phyloP scores from a whole-genome alignment of 2,797 vertebrate species.

The Oreonectes daqikongensis region DNA sequence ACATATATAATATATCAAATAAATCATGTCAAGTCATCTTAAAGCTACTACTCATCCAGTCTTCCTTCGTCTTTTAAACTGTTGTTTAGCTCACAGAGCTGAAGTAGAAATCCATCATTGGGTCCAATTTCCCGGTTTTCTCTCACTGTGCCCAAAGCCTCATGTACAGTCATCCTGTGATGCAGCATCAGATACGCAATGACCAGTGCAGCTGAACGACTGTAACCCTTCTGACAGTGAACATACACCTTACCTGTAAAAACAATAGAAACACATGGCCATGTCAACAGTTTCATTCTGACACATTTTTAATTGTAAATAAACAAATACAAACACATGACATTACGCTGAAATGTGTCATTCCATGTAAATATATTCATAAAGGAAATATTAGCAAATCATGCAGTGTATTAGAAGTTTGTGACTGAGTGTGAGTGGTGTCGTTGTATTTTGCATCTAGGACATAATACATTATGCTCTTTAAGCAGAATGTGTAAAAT shows the following conservation, averaged over 20 bases:
- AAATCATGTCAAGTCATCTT: background rate
- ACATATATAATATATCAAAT: background rate
- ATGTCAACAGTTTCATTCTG: too few relatives aligned
- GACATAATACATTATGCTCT: too few relatives aligned
- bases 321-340: too few relatives aligned
- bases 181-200: slow-evolving; percentile 93
- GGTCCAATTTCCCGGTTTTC: slow-evolving; percentile 91
- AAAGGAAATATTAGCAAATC: too few relatives aligned
- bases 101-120: slow-evolving; percentile 91
- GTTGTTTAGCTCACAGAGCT: slow-evolving; percentile 89
- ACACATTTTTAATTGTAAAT: too few relatives aligned
- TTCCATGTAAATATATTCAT: too few relatives aligned
- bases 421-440: too few relatives aligned
- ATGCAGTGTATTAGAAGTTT: too few relatives aligned
- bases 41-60: slow-evolving; percentile 57
- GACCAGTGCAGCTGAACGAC: slow-evolving; percentile 90
- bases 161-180: slow-evolving; percentile 82
- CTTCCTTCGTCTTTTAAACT: slow-evolving; percentile 73
- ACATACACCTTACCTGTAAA: slow-evolving; percentile 87
- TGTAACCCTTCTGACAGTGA: slow-evolving; percentile 95
- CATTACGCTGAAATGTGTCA: too few relatives aligned
- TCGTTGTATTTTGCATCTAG: too few relatives aligned
- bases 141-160: slow-evolving; percentile 82
- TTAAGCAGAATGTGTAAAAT: too few relatives aligned
- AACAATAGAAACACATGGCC: background rate